These are phyloP conservation scores for Listronotus bonariensis DNA, from an alignment of 1,140 invertebrate species.

Conservation along the genomic window DNA sequence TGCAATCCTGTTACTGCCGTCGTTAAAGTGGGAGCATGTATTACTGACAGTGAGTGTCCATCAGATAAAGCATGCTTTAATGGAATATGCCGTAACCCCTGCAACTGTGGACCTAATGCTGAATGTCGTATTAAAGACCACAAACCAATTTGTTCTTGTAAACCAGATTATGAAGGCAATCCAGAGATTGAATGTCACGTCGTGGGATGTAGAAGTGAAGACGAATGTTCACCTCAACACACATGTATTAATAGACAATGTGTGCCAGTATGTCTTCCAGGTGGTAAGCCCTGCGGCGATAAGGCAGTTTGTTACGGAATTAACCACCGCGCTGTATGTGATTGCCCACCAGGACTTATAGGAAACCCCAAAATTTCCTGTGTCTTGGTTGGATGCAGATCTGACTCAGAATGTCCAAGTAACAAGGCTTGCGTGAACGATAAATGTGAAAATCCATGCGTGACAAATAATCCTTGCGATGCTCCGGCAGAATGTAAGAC, in stretches of 20 bases:
- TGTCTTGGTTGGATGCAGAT: constrained; percentile 73
- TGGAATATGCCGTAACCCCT: constrained; percentile 79
- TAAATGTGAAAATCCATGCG: constrained; percentile 79
- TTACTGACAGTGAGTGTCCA: constrained; percentile 75
- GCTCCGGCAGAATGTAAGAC: constrained; percentile 74
- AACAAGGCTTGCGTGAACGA: constrained; percentile 79
- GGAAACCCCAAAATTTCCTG: constrained; percentile 82
- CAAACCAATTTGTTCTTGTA: constrained; percentile 82
- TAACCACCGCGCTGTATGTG: constrained; percentile 79
- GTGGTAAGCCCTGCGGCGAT: constrained; percentile 55
- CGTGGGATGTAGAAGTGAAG: constrained; percentile 73
- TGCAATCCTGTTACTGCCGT: constrained; percentile 73
- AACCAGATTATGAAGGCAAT: constrained; percentile 79
- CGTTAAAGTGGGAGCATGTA: constrained; percentile 69
- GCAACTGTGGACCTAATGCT: constrained; percentile 78
- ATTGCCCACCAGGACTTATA: constrained; percentile 76
- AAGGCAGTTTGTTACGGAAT: constrained; percentile 73
- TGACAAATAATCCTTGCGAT: constrained; percentile 66
- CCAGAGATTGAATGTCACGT: constrained; percentile 75
- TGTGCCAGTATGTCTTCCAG: constrained; percentile 73
- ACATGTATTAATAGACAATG: constrained; percentile 78
- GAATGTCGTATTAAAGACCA: constrained; percentile 80
- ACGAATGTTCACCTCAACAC: constrained; percentile 76
- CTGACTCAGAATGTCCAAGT: constrained; percentile 74
- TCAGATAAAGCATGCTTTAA: constrained; percentile 77